phyloP scores from a whole-genome alignment of 2,797 vertebrate genomes.

The Cryptoprocta ferox region DNA sequence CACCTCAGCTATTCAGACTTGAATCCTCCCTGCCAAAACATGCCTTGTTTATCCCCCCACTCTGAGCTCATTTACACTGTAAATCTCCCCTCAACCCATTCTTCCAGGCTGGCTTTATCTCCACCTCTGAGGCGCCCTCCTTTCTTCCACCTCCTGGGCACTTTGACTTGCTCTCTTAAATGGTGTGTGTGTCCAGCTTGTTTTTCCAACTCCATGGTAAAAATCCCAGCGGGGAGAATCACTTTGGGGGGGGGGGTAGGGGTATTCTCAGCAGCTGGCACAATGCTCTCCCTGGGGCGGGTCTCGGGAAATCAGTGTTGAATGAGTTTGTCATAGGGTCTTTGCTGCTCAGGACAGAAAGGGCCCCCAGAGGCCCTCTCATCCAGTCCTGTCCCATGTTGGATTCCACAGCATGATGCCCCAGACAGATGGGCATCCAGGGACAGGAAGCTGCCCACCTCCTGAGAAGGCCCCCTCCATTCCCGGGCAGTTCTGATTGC shows the following conservation, averaged over 20 bases:
- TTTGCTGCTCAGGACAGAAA: constrained; percentile 5
- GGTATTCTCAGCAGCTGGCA: neutral
- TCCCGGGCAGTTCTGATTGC: neutral
- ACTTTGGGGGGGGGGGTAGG: neutral
- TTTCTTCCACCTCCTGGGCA: neutral
- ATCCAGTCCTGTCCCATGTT: neutral
- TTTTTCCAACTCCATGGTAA: neutral
- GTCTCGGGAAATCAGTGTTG: constrained; percentile 7
- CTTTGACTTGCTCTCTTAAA: neutral
- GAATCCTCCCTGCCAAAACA: constrained; percentile 70
- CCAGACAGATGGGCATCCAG: neutral
- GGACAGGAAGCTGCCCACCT: neutral
- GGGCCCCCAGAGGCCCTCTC: neutral
- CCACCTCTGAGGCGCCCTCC: neutral
- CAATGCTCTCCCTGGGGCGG: neutral
- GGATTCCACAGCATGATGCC: neutral
- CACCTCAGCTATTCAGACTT: constrained; percentile 48
- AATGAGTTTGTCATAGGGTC: constrained; percentile 10
- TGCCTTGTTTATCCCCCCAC: constrained; percentile 42
- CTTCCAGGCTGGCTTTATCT: constrained; percentile 6
- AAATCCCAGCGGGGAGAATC: neutral
- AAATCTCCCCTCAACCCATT: neutral
- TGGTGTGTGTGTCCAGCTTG: neutral
- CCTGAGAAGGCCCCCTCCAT: neutral
- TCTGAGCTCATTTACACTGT: constrained; percentile 5